These are phyloP conservation scores for Zele albiditarsus DNA, from an alignment of 2,888 invertebrate species.

Conservation along the genomic window DNA sequence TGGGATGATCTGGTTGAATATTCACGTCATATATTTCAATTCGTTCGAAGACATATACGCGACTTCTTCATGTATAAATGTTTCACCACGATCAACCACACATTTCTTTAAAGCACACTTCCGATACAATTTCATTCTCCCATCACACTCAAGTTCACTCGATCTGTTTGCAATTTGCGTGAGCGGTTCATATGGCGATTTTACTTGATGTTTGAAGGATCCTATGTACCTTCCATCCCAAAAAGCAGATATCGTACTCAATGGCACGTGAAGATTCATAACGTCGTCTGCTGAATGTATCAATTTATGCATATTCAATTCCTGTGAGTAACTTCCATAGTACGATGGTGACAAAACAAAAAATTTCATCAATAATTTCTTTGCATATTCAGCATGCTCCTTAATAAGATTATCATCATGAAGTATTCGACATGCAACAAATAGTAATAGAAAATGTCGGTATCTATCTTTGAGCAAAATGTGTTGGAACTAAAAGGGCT, in stretches of 20 bases:
- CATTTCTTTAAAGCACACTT: conserved; percentile 16
- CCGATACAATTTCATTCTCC: conserved; percentile 29
- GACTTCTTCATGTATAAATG: too few relatives aligned
- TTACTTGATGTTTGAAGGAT: conserved; percentile 40
- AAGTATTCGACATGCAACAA: conserved; percentile 46
- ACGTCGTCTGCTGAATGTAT: conserved; percentile 44
- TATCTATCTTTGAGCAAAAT: conserved; percentile 41
- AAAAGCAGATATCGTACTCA: conserved; percentile 41
- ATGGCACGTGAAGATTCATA: conserved; percentile 28
- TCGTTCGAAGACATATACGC: too few relatives aligned
- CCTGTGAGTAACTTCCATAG: conserved; percentile 41
- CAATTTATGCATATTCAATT: conserved; percentile 45
- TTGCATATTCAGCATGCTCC: conserved; percentile 36
- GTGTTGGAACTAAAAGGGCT: conserved; percentile 39
- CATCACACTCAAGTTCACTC: conserved; percentile 37
- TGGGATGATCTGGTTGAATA: too few relatives aligned
- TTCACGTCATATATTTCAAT: too few relatives aligned
- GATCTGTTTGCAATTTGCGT: conserved; percentile 46
- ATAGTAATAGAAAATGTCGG: conserved; percentile 47
- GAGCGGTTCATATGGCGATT: conserved; percentile 39
- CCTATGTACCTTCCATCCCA: conserved; percentile 45
- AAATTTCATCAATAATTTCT: conserved; percentile 36
- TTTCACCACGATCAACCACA: too few relatives aligned
- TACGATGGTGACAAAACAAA: conserved; percentile 41
- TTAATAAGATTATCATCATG: conserved; percentile 35